A percentile compares a stretch with the other conserved stretches of the same genome.
phyloP scores from a whole-genome alignment of 2,113 vertebrate genomes.

The Paramormyrops kingsleyae region DNA sequence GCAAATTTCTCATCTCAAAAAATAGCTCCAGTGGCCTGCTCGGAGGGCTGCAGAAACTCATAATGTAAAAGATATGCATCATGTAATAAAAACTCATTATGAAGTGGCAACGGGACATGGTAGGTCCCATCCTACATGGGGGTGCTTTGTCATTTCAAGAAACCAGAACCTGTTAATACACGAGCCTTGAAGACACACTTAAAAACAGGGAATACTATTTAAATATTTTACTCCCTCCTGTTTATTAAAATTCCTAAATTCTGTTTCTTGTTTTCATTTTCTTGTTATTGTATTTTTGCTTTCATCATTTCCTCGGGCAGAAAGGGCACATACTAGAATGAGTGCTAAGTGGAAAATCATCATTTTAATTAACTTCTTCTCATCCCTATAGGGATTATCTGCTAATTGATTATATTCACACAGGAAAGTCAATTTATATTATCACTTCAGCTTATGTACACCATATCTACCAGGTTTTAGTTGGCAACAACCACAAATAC shows the following conservation, averaged over 20 bases:
- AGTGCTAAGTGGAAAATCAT: background rate
- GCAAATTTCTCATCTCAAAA: background rate
- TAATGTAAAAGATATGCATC: background rate
- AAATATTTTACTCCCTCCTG: background rate
- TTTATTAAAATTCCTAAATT: background rate
- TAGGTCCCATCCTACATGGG: background rate
- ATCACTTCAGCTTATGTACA: background rate
- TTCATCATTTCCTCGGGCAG: background rate
- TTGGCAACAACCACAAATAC: background rate
- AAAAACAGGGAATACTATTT: background rate
- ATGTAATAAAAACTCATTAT: background rate
- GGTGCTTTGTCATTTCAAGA: background rate
- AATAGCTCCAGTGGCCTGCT: background rate
- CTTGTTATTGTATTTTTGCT: background rate
- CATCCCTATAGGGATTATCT: background rate
- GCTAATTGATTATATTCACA: slow-evolving; percentile 5
- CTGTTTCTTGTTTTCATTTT: background rate
- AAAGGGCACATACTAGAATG: background rate
- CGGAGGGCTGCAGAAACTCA: background rate
- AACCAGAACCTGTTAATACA: background rate
- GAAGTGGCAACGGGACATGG: background rate
- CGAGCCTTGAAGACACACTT: background rate
- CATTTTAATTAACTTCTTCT: slow-evolving; percentile 11
- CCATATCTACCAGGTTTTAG: background rate
- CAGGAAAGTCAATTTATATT: background rate